Base-by-base conservation (phyloP, 2,797 vertebrate genomes). In the Eulemur albifrons region DNA sequence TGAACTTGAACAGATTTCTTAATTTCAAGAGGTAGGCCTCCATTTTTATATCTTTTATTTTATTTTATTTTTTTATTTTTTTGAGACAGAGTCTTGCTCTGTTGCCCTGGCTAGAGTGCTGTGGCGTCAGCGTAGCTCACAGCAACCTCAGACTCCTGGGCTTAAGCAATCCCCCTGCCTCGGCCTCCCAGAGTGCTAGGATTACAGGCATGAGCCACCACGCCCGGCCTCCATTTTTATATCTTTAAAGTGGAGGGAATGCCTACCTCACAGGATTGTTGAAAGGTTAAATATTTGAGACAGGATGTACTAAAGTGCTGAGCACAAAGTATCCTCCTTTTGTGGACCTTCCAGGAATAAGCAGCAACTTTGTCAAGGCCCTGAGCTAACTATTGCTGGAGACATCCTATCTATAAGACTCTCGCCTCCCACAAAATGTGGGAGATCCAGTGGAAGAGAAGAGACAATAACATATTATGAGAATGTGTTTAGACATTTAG, bases 381-480 rank as follows among this genome's bases (percentile, higher is more conserved):
- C 25, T 54, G 45, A 93, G 54, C 52, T 83, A n/a, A 15, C 25
- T 81, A 10, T 32, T 50, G 40, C 69, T 25, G 7, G 21, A 70
- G 43, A 54, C n/a, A 82, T 11, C 14, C 15, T 27, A 45, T 32
- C 48, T 38, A 25, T 50, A 59, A 79, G 69, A 61, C 32, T 89
- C 52, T 81, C 67, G 76, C 67, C 90, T 90, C 82, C 75, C 57
- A 88, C 63, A 90, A 54, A 72, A 14, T 27, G 2, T 8, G 65
- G 38, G n/a, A 7, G 65, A 65, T 75, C 32, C 4, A 70, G 69
- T 43, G 85, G 79, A 70, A 95, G 63, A 85, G 8, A 90, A 61
- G 86, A 90, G 70, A 91, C 93, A 95, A n/a, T 85, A 65, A 93
- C 50, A 75, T 87, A 76, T 30, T 92, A 82, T 50, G 75, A n/a